These are phyloP conservation scores for Galeopsomyia nigrocyanea DNA, from an alignment of 2,888 invertebrate genomes.

Conservation along the genomic window DNA sequence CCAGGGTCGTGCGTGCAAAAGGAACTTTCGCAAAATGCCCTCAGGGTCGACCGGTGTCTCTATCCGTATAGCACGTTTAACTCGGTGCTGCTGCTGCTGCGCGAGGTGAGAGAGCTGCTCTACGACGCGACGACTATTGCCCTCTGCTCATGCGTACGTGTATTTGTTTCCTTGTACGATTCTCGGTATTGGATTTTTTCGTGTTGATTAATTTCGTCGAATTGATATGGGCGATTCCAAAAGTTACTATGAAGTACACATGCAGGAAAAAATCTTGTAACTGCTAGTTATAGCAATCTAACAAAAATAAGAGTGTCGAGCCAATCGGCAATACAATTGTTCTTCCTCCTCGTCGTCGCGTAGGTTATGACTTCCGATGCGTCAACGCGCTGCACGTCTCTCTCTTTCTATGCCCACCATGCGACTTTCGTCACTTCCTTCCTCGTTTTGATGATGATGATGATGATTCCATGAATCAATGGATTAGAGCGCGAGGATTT, in stretches of 20 bases:
- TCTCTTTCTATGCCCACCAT: neutral
- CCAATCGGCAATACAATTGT: slow-evolving; percentile 7
- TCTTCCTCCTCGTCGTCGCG: neutral
- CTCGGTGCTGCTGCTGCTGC: no score
- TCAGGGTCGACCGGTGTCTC: slow-evolving; percentile 46
- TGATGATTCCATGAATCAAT: slow-evolving; percentile 16
- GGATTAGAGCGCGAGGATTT: neutral
- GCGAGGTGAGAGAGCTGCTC: neutral
- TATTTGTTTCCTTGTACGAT: neutral
- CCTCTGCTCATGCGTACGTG: neutral
- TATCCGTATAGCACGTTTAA: neutral
- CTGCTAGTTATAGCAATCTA: no score
- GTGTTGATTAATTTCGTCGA: no score
- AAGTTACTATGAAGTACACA: no score
- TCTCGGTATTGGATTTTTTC: no score
- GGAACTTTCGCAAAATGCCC: slow-evolving; percentile 48
- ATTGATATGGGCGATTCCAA: no score
- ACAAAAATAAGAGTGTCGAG: slow-evolving; percentile 19
- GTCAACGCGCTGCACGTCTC: slow-evolving; percentile 3
- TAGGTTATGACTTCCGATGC: slow-evolving; percentile 37
- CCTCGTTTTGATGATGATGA: slow-evolving; percentile 14
- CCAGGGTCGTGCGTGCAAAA: slow-evolving; percentile 27
- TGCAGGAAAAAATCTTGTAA: no score
- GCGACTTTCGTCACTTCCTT: slow-evolving; percentile 34
- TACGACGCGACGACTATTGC: no score